Percentiles rank a stretch among this genome's conserved stretches.
Evolutionary conservation across 2,113 vertebrate species (phyloP).

Genomic region (Xyliphius kryptos): DNA sequence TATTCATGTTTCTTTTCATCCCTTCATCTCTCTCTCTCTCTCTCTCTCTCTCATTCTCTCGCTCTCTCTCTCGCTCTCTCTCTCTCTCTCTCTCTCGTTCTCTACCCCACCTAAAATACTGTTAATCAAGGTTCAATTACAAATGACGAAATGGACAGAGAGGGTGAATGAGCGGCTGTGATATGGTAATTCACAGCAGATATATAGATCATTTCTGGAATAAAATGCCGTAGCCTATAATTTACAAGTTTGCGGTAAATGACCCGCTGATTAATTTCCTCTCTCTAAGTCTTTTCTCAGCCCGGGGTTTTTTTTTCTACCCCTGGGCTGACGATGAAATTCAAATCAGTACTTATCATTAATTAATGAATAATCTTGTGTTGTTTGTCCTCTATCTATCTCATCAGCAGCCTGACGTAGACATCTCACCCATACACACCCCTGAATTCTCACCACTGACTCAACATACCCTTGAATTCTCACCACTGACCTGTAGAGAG

Average conservation of each 20-base stretch:
- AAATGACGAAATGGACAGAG: conserved; percentile 38
- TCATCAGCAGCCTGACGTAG: too few species aligned
- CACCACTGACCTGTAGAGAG: too few species aligned
- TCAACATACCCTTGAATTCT: too few species aligned
- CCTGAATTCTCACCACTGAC: too few species aligned
- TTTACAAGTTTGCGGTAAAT: conserved; percentile 56
- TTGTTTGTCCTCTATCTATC: conserved; percentile 59
- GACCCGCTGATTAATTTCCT: conserved; percentile 67
- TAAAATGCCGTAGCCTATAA: conserved; percentile 57
- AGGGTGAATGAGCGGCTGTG: conserved; percentile 43
- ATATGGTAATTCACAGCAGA: conserved; percentile 48
- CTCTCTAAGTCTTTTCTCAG: conserved; percentile 50
- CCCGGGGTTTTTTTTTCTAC: conserved; percentile 42
- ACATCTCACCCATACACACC: too few species aligned
- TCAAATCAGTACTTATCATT: conserved; percentile 57
- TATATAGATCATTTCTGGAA: conserved; percentile 52
- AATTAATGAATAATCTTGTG: conserved; percentile 60
- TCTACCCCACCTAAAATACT: conserved; percentile 28
- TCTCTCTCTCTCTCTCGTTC: neutral
- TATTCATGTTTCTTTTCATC: too few species aligned
- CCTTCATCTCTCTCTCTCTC: too few species aligned
- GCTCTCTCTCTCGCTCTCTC: neutral
- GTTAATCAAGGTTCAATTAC: conserved; percentile 43
- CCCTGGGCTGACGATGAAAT: conserved; percentile 55
- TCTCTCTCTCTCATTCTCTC: too few species aligned